Base-by-base conservation (phyloP, 2,888 invertebrate species). In the Tetragnatha montana region DNA sequence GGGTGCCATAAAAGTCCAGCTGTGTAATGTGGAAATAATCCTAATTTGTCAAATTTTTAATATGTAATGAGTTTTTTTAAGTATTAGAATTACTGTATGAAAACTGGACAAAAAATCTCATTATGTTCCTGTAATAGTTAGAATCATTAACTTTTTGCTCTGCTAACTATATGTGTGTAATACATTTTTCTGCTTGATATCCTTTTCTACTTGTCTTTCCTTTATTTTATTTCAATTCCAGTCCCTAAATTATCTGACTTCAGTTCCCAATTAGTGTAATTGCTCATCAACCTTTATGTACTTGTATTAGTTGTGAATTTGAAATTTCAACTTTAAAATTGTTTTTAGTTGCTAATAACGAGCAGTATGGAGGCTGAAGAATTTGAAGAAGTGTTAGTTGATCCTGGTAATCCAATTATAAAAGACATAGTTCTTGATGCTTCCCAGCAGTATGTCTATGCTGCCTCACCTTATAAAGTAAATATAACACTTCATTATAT, bases 341-440 rank as follows among this genome's bases (percentile, higher is more conserved):
- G 14, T 85, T 94, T 95, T 93, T 94, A 95, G 95, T 93, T 96
- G 93, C 93, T 97, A 68, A 94, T 97, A 68, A 96, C 96, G 49
- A 95, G 95, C 19, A 95, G 93, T 22, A 93, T 95, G 60, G 94
- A 94, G 90, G 96, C 97, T 14, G 95, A 96, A 71, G 96, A 97
- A 93, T 99, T 98, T 93, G 98, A 97, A 93, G 96, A 96, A 93
- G 95, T 98, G 89, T 93, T 95, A 19, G 95, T 98, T 75, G 96
- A 98, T 93, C 95, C 96, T 21, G 93, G 93, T 17, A 96, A 96
- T 76, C 96, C 96, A 92, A 96, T 99, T 92, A 94, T 98, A 90
- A 96, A 97, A 6, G 98, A 99, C 93, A 96, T 98, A 91, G 95
- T 96, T 91, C 95, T 98, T 92, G 97, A 98, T 91, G 96, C 96